Evolutionary conservation across 2,888 invertebrate species (phyloP).

Genomic region (Entomobrya proxima): DNA sequence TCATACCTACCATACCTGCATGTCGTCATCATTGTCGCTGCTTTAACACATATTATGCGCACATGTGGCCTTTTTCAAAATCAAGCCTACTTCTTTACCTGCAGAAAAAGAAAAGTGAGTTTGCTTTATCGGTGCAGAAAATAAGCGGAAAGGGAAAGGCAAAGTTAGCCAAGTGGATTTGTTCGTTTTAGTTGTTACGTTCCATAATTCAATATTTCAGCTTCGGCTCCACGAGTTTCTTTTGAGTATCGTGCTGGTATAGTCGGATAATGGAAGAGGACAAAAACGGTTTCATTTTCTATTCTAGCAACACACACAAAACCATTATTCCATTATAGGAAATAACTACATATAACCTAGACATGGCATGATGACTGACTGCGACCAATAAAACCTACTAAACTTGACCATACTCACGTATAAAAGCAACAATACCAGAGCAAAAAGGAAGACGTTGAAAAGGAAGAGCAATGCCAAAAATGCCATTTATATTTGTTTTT

Average conservation of each 20-base stretch:
- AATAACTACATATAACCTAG: background rate
- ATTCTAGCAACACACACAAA: background rate
- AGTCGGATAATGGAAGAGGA: background rate
- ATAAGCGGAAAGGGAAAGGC: too few species aligned
- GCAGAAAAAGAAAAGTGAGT: too few species aligned
- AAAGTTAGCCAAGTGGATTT: too few species aligned
- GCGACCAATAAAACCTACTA: background rate
- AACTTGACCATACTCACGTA: conserved; percentile 21
- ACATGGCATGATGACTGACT: background rate
- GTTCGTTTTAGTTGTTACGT: background rate
- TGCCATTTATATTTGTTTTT: background rate
- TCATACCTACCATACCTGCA: too few species aligned
- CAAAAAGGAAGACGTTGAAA: background rate
- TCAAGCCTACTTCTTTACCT: too few species aligned
- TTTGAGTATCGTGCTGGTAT: background rate
- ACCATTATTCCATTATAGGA: background rate
- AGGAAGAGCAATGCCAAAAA: background rate
- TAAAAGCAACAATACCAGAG: background rate
- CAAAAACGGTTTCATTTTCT: background rate
- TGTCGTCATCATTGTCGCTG: too few species aligned
- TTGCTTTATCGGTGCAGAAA: too few species aligned
- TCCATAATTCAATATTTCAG: background rate
- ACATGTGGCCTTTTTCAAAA: too few species aligned
- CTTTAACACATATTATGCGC: too few species aligned
- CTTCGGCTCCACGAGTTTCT: background rate